These are phyloP conservation scores for Carlito syrichta DNA, from an alignment of 2,113 vertebrate species.

Conservation along the genomic window DNA sequence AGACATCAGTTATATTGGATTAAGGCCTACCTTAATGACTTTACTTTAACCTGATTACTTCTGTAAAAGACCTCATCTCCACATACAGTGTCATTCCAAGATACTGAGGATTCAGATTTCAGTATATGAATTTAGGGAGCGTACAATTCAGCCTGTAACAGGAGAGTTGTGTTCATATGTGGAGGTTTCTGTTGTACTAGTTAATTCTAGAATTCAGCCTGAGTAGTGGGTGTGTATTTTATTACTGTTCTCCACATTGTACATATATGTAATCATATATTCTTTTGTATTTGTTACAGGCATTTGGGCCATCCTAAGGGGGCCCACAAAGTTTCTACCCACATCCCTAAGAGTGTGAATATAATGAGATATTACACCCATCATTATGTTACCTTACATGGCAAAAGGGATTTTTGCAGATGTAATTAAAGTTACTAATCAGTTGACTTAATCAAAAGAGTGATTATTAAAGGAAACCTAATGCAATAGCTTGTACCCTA, in stretches of 20 bases:
- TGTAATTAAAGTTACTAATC: neutral
- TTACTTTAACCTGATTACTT: neutral
- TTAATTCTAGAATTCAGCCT: neutral
- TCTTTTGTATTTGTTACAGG: neutral
- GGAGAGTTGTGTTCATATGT: neutral
- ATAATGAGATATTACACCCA: neutral
- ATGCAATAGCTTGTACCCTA: neutral
- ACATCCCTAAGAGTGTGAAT: neutral
- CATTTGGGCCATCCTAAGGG: neutral
- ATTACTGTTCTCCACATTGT: neutral
- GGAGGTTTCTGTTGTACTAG: neutral
- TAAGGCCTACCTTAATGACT: neutral
- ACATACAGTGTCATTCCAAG: neutral
- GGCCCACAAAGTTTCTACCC: neutral
- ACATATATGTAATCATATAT: neutral
- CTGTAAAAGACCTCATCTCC: neutral
- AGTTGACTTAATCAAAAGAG: neutral
- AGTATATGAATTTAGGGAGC: neutral
- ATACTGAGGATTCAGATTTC: neutral
- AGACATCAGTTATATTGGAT: neutral
- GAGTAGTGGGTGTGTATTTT: neutral
- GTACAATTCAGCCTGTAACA: neutral
- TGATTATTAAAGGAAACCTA: neutral
- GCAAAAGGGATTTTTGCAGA: neutral
- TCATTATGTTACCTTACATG: neutral